A percentile compares a stretch with the other conserved stretches of the same genome.
Evolutionary conservation across 2,113 vertebrate species (phyloP).

Genomic region (Notothenia coriiceps): DNA sequence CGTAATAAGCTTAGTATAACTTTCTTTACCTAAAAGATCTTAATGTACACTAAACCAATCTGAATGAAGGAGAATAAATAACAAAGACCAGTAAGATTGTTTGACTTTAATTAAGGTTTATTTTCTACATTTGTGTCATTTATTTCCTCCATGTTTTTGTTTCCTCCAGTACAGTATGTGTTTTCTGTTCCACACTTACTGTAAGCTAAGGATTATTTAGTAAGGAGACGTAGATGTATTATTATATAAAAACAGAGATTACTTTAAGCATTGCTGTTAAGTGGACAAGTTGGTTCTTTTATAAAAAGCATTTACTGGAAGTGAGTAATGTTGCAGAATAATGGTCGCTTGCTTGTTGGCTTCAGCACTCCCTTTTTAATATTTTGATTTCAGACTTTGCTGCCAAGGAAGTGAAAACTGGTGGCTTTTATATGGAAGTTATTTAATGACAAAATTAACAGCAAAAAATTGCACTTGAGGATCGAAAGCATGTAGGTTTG

Average conservation of each 20-base stretch:
- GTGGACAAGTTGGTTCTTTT: constrained; percentile 88
- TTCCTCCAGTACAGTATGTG: constrained; percentile 82
- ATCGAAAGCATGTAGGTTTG: not conserved
- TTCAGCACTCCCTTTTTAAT: constrained; percentile 83
- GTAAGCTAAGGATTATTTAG: constrained; percentile 92
- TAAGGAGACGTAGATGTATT: constrained; percentile 93
- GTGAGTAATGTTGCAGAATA: constrained; percentile 85
- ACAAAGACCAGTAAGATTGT: constrained; percentile 68
- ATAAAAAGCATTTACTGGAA: constrained; percentile 92
- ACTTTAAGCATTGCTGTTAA: constrained; percentile 89
- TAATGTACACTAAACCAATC: constrained; percentile 39
- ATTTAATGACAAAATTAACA: constrained; percentile 38
- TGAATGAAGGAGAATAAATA: constrained; percentile 61
- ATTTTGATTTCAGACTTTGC: constrained; percentile 28
- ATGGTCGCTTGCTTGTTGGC: constrained; percentile 93
- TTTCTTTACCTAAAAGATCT: constrained; percentile 55
- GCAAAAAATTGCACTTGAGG: not conserved
- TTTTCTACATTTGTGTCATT: constrained; percentile 80
- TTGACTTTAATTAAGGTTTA: constrained; percentile 57
- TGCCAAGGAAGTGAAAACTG: constrained; percentile 23
- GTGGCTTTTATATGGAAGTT: constrained; percentile 14
- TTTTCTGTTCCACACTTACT: constrained; percentile 86
- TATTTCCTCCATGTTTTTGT: constrained; percentile 52
- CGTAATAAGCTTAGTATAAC: constrained; percentile 79
- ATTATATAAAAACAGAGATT: constrained; percentile 86